A percentile compares a stretch with the other conserved stretches of the same genome.
Evolutionary conservation across 2,113 vertebrate genomes (phyloP).

Genomic region (Chrysochloris asiatica): DNA sequence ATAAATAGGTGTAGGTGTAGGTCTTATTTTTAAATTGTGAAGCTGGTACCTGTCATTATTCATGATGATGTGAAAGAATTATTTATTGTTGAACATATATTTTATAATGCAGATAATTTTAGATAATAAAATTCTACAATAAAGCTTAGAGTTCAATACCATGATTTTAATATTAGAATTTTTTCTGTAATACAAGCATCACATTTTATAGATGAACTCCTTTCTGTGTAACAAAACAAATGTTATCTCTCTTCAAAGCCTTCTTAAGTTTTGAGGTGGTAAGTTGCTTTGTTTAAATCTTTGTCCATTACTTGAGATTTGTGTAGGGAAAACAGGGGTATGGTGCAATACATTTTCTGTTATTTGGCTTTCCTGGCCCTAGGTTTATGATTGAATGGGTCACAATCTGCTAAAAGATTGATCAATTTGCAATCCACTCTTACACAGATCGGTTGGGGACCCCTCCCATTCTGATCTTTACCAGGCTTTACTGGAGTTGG

Average conservation of each 20-base stretch:
- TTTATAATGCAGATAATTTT: constrained; percentile 29
- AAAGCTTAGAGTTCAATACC: background rate
- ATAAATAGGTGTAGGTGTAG: background rate
- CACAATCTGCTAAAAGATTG: background rate
- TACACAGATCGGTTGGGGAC: background rate
- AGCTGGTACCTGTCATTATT: background rate
- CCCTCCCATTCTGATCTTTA: background rate
- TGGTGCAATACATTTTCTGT: background rate
- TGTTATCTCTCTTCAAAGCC: background rate
- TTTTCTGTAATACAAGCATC: background rate
- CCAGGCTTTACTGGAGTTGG: background rate
- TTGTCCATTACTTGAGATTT: background rate
- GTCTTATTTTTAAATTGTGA: background rate
- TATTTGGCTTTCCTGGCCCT: background rate
- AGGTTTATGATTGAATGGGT: background rate
- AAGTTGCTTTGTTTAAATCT: background rate
- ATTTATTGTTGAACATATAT: background rate
- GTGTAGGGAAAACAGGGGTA: background rate
- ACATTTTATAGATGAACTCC: background rate
- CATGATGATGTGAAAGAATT: background rate
- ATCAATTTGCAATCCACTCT: background rate
- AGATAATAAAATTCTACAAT: constrained; percentile 3
- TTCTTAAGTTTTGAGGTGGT: constrained; percentile 22
- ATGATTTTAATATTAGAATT: background rate
- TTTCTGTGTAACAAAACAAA: background rate